Evolutionary conservation across 1,140 invertebrate species (phyloP).

Genomic region (Globodera rostochiensis): DNA sequence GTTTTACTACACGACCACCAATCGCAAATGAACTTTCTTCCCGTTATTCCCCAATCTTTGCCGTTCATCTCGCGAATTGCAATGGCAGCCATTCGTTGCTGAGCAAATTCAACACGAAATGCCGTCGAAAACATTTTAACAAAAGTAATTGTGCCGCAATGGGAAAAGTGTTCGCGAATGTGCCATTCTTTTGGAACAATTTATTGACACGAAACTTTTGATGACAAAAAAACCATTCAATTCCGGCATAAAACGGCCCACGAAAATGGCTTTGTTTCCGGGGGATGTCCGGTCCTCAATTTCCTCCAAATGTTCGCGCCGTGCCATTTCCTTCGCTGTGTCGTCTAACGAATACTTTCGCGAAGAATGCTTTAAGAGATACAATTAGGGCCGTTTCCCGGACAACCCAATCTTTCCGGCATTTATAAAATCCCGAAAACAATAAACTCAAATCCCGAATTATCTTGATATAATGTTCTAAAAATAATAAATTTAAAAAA

Average conservation of each 20-base stretch:
- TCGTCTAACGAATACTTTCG: no score
- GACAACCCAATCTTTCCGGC: no score
- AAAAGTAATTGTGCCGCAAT: neutral
- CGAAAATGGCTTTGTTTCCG: neutral
- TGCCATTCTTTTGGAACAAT: neutral
- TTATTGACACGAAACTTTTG: no score
- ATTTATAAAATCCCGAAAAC: no score
- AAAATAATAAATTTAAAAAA: no score
- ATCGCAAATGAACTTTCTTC: neutral
- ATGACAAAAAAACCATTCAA: no score
- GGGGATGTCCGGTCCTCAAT: neutral
- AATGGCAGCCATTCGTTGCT: neutral
- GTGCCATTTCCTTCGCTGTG: neutral
- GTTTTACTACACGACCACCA: neutral
- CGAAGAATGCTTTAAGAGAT: no score
- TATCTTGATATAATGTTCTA: no score
- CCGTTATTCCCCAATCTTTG: neutral
- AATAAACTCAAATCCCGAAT: no score
- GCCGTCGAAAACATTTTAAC: neutral
- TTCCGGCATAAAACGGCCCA: neutral
- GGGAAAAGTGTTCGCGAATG: neutral
- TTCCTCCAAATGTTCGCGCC: neutral
- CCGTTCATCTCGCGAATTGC: neutral
- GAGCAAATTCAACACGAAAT: neutral
- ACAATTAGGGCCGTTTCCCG: no score